Conservation (phyloP, 1,140 invertebrate genomes). For the Metaphire vulgaris region DNA sequence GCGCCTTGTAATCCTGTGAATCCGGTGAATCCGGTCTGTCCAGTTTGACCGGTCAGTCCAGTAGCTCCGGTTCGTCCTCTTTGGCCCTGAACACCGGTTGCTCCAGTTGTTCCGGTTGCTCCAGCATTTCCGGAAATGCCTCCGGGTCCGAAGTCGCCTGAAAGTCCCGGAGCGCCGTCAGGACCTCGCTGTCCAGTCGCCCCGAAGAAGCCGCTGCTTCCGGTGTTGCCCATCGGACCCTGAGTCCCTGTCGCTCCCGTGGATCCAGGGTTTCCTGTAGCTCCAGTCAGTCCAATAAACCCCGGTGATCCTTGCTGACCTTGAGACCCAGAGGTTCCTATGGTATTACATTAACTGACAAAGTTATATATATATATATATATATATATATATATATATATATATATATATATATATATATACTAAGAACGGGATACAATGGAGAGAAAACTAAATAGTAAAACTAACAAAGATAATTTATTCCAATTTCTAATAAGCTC, state of each 20-base stretch:
- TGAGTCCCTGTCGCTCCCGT: not conserved
- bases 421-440: not conserved
- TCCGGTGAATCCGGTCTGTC: not conserved
- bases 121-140: not conserved
- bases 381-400: not conserved
- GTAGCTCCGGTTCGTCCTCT: not conserved
- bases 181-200: not conserved
- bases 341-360: not conserved
- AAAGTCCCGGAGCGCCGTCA: not conserved
- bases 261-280: not conserved
- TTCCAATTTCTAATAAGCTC: too few species aligned
- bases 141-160: not conserved
- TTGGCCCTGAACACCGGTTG: not conserved
- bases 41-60: not conserved
- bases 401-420: not conserved
- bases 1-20: not conserved
- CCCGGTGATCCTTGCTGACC: not conserved
- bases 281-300: not conserved
- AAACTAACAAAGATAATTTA: not conserved
- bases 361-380: not conserved
- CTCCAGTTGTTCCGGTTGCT: constrained; percentile 5
- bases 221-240: not conserved
- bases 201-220: not conserved
- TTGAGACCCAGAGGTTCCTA: not conserved
- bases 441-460: not conserved